Conservation (phyloP, 2,888 invertebrate species). For the Exephanes ischioxanthus region DNA sequence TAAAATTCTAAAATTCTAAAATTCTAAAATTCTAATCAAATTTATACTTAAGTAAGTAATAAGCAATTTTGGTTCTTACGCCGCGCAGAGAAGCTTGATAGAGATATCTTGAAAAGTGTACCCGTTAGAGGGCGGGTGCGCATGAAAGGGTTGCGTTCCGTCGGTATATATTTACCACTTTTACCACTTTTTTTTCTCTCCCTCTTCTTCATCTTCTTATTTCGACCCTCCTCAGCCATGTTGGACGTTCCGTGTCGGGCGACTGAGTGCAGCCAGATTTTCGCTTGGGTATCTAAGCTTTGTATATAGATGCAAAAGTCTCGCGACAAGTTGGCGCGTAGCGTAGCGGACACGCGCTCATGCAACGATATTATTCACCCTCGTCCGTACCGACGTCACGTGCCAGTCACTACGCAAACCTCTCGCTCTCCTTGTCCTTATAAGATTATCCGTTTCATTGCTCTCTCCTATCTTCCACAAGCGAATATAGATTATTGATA, state of each 20-base stretch:
- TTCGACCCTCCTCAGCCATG: conserved; percentile 45
- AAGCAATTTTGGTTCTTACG: conserved; percentile 1
- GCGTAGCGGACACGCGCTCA: background rate
- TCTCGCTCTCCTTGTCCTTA: background rate
- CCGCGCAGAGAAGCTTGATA: no score
- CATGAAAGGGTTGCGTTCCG: no score
- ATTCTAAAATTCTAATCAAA: background rate
- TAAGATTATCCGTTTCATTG: background rate
- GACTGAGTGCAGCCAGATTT: background rate
- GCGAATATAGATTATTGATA: background rate
- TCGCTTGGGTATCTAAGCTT: conserved; percentile 16
- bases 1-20: no score
- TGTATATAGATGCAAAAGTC: conserved; percentile 4
- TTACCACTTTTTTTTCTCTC: background rate
- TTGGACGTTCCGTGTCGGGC: conserved; percentile 30
- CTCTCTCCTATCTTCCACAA: background rate
- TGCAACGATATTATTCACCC: background rate
- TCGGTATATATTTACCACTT: background rate
- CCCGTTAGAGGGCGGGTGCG: background rate
- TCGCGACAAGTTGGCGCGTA: conserved; percentile 24
- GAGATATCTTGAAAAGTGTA: background rate
- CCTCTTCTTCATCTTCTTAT: background rate
- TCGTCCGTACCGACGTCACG: background rate
- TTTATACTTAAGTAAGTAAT: background rate
- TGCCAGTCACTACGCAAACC: conserved; percentile 24